Conservation (phyloP, 2,797 vertebrate genomes). For the Bovichtus variegatus region DNA sequence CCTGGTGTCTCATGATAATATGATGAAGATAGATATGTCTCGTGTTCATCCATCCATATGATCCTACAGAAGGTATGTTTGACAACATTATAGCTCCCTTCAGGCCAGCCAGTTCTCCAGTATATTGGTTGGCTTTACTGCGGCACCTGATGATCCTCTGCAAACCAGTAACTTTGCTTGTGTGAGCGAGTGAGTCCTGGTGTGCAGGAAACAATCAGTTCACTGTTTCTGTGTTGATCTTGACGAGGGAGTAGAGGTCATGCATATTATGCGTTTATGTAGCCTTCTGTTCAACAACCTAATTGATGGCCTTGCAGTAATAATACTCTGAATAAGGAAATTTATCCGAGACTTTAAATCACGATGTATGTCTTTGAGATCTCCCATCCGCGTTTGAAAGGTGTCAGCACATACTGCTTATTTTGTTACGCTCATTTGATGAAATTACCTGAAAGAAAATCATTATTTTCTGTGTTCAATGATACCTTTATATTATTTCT, state of each 20-base stretch:
- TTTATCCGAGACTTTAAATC: constrained; percentile 15
- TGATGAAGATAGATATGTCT: constrained; percentile 10
- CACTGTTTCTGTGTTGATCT: constrained; percentile 30
- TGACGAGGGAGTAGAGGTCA: constrained; percentile 19
- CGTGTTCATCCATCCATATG: constrained; percentile 2
- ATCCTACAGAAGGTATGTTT: constrained; percentile 17
- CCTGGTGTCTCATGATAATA: constrained; percentile 18
- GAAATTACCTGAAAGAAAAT: background rate
- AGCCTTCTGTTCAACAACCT: constrained; percentile 11
- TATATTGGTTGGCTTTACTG: background rate
- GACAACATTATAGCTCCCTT: background rate
- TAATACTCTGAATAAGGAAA: constrained; percentile 6
- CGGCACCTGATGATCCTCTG: constrained; percentile 1
- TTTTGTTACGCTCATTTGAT: background rate
- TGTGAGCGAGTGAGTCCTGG: constrained; percentile 13
- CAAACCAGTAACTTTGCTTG: constrained; percentile 20
- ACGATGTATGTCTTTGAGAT: constrained; percentile 25
- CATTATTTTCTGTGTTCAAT: background rate
- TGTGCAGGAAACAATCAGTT: constrained; percentile 37
- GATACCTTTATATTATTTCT: background rate
- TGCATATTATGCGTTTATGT: background rate
- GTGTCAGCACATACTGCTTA: background rate
- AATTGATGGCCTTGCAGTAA: constrained; percentile 14
- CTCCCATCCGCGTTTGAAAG: background rate
- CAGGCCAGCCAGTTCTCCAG: background rate